Evolutionary conservation across 2,888 invertebrate species (phyloP).

Genomic region (Parnassius orleans): DNA sequence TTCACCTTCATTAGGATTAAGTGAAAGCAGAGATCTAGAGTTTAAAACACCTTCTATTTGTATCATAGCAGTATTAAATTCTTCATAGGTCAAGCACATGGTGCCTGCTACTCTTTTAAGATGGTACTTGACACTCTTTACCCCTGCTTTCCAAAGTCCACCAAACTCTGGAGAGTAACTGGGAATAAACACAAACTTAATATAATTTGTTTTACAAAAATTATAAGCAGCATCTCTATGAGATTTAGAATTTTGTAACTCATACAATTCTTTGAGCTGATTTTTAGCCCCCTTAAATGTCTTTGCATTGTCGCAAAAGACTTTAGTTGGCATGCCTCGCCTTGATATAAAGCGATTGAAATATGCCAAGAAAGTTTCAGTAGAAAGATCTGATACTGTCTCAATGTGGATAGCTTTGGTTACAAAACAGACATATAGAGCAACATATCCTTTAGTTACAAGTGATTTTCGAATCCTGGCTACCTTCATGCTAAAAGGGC

Average conservation of each 20-base stretch:
- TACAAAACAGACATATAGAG: constrained; percentile 27
- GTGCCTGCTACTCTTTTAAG: not conserved
- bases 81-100: not conserved
- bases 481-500: constrained; percentile 11
- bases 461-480: constrained; percentile 22
- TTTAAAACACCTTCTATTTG: constrained; percentile 1
- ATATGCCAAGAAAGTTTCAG: constrained; percentile 28
- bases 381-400: constrained; percentile 20
- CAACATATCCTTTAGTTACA: constrained; percentile 25
- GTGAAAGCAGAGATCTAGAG: not conserved
- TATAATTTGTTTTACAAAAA: not conserved
- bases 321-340: constrained; percentile 23
- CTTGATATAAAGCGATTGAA: constrained; percentile 29
- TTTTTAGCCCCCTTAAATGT: constrained; percentile 31
- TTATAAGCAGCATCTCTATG: constrained; percentile 17
- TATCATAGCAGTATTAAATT: not conserved
- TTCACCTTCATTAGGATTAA: not conserved
- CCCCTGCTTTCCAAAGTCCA: no score
- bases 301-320: constrained; percentile 32
- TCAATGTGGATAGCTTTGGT: constrained; percentile 20
- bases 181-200: not conserved
- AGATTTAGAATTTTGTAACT: constrained; percentile 13
- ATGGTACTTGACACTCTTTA: not conserved
- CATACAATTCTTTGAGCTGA: constrained; percentile 26
- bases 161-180: not conserved